Percentiles rank a stretch among this genome's conserved stretches.
Evolutionary conservation across 2,888 invertebrate genomes (phyloP).

Genomic region (Chelonus formosanus): DNA sequence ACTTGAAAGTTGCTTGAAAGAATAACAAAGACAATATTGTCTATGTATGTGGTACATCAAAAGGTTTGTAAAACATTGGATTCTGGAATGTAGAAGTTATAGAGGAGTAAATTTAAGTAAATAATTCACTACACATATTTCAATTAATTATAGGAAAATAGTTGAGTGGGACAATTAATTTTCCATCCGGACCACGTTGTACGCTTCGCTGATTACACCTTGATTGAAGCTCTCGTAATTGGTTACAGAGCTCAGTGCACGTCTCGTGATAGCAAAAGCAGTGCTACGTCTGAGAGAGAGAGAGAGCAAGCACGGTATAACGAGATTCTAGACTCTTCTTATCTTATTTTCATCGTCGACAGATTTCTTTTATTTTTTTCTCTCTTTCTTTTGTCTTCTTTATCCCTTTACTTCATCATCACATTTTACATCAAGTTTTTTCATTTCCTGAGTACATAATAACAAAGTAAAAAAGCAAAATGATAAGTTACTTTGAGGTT

Average conservation of each 20-base stretch:
- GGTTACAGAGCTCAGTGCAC: constrained; percentile 33
- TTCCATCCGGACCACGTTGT: constrained; percentile 43
- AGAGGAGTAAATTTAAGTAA: background rate
- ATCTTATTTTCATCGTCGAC: constrained; percentile 9
- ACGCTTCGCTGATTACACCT: constrained; percentile 43
- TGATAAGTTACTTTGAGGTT: no score
- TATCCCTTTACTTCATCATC: constrained; percentile 7
- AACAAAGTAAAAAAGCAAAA: no score
- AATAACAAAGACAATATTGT: no score
- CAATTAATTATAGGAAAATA: constrained; percentile 33
- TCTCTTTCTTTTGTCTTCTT: constrained; percentile 4
- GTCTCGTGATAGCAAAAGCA: constrained; percentile 21
- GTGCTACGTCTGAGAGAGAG: constrained; percentile 17
- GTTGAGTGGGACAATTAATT: constrained; percentile 46
- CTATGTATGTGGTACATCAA: no score
- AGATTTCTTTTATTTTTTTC: constrained; percentile 20
- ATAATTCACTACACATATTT: constrained; percentile 16
- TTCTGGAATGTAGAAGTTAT: no score
- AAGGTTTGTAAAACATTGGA: no score
- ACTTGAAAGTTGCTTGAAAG: no score
- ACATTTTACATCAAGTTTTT: constrained; percentile 11
- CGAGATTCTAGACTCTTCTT: constrained; percentile 27
- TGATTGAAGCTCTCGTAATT: constrained; percentile 49
- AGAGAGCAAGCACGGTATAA: constrained; percentile 43
- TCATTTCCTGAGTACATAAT: constrained; percentile 2